These are phyloP conservation scores for Eucera pruinosa DNA, from an alignment of 2,888 invertebrate species.

Conservation along the genomic window DNA sequence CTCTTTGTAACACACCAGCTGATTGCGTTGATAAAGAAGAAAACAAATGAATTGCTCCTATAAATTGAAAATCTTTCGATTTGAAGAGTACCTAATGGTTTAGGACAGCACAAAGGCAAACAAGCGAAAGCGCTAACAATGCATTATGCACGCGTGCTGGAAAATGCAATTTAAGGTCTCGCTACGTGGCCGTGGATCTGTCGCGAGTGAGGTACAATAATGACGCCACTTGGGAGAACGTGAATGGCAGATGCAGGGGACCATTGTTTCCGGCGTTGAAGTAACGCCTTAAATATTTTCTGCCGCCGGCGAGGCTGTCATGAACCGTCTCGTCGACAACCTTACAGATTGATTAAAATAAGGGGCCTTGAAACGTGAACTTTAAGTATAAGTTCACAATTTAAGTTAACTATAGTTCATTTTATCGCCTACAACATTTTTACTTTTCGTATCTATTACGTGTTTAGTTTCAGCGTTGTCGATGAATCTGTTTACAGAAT, in stretches of 20 bases:
- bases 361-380: not conserved
- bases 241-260: slow-evolving; percentile 65
- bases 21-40: no score
- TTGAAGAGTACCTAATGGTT: not conserved
- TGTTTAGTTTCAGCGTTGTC: no score
- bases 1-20: no score
- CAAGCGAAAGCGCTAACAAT: slow-evolving; percentile 2
- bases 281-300: slow-evolving; percentile 67
- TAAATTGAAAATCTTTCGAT: not conserved
- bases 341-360: slow-evolving; percentile 64
- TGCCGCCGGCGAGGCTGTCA: slow-evolving; percentile 53
- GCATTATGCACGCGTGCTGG: slow-evolving; percentile 37
- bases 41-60: not conserved
- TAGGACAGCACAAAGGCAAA: not conserved
- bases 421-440: no score
- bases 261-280: slow-evolving; percentile 65
- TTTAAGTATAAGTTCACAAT: no score
- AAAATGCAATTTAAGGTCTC: slow-evolving; percentile 66
- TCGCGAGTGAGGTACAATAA: slow-evolving; percentile 51
- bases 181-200: slow-evolving; percentile 51
- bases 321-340: slow-evolving; percentile 44
- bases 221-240: slow-evolving; percentile 65
- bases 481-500: no score
- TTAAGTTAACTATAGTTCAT: no score
- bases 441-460: no score